Conservation (phyloP, 2,113 vertebrate genomes). For the Nibea coibor region DNA sequence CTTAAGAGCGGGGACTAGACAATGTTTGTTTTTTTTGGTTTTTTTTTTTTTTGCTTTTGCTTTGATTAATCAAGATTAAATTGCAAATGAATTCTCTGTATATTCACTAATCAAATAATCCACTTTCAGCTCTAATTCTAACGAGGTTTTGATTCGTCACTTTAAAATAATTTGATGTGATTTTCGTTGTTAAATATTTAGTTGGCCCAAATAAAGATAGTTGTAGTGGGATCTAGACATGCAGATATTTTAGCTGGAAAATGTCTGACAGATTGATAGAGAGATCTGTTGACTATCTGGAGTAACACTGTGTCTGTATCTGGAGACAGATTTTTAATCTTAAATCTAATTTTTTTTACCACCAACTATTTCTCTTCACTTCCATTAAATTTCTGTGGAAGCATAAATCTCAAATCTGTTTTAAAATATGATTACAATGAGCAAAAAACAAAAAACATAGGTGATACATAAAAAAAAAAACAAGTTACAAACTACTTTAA, state of each 20-base stretch:
- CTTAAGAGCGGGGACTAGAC: not conserved
- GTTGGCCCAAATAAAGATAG: not conserved
- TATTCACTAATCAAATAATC: not conserved
- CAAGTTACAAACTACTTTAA: conserved; percentile 35
- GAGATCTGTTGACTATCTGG: not conserved
- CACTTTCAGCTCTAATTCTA: not conserved
- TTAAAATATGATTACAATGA: no score
- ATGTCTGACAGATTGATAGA: not conserved
- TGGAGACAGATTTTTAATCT: not conserved
- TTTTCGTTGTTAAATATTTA: not conserved
- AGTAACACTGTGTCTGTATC: not conserved
- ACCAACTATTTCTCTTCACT: not conserved
- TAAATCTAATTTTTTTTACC: not conserved
- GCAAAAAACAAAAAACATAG: no score
- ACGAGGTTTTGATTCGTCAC: not conserved
- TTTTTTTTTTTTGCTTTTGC: not conserved
- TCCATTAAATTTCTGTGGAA: not conserved
- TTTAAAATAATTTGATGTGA: not conserved
- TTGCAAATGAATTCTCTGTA: not conserved
- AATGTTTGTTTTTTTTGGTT: not conserved
- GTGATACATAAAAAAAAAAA: conserved; percentile 13
- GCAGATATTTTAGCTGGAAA: not conserved
- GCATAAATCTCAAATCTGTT: not conserved
- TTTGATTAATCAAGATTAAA: not conserved
- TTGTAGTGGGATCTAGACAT: not conserved